Evolutionary conservation across 2,888 invertebrate genomes (phyloP), one percentile per base, ranked within the genome.

Genomic region (Congeria kusceri): DNA sequence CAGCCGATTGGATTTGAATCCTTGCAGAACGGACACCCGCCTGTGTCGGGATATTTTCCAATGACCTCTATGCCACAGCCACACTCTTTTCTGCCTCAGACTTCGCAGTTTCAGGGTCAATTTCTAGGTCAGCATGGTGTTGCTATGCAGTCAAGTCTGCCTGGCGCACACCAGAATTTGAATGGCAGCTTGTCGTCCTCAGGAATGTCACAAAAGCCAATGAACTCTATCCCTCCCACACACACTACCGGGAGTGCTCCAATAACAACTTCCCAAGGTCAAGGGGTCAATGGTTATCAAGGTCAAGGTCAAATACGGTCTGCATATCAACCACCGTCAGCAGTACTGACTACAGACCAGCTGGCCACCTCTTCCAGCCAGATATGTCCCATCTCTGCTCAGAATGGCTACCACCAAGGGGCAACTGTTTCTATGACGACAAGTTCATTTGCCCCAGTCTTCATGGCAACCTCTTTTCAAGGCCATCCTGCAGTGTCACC

Each of bases 161-260:
- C 68, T 20, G 46, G 13, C 11, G 23, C 25, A 32, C 71, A 71
- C n/a, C 79, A 73, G 32, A 77, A 75, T n/a, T 63, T 77, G 58
- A 44, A 47, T 53, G 73, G 71, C 44, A 78, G 83, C 53, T 39
- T 76, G 23, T 78, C 78, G 4, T 83, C 83, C 27, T 78, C 80
- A 20, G 73, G 73, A 4, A 77, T 71, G 72, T 78, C 77, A 13
- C 80, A 77, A 56, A 77, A 80, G 53, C 83, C 83, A 18, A 83
- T 83, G 83, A 80, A 80, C 73, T 83, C 83, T 20, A 83, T 83
- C 49, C 83, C 83, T 56, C 83, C 83, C n/a, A 83, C 83, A 7
- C 72, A 70, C 53, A 80, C 78, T 39, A 80, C 83, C 9, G 75
- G 49, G 11, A 57, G 77, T 25, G 72, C 70, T 62, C 77, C 83